Base-by-base conservation (phyloP, 2,797 vertebrate genomes). In the Synanceia verrucosa region DNA sequence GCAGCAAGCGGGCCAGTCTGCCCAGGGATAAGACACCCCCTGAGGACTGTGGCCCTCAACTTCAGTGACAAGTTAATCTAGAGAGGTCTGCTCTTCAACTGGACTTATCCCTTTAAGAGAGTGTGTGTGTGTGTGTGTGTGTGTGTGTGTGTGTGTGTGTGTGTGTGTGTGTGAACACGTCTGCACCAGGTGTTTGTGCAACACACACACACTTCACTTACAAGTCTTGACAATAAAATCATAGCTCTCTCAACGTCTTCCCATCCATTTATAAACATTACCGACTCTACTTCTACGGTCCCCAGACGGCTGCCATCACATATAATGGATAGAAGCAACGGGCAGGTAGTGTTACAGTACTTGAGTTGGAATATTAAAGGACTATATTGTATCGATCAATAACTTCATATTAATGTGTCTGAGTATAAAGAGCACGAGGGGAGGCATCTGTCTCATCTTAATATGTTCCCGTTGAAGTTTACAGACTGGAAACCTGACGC, bases 41-140 rank as follows among this genome's bases (percentile, higher is more conserved):
- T n/a, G 71, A 83, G 75, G 69, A 84, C 78, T 37, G 47, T 34
- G 41, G 68, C 58, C 69, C 73, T 89, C 72, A 47, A 48, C 73
- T 65, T 61, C 56, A 76, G 37, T 87, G 86, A 88, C 84, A 88
- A 81, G 70, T 84, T 86, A 70, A 90, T 90, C 84, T 86, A 31
- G 34, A 83, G 70, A 62, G 73, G 59, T 52, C 68, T 68, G 60
- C 81, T 74, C 76, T 73, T 77, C 63, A 66, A 13, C 48, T 63
- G 52, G 33, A 69, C 36, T 58, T 50, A 72, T 70, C 73, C 48
- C 31, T 60, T 6, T 52, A 44, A 33, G 62, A 68, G 39, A 47
- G 26, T 33, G 62, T 36, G 33, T 19, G 52, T 31, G 36, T 3
- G 9, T 18, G 13, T 19, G 55, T 44, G 37, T 47, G 36, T 39